Percentiles rank a stretch among this genome's conserved stretches.
phyloP scores from a whole-genome alignment of 1,140 invertebrate genomes.

The Drosophila parabipectinata region DNA sequence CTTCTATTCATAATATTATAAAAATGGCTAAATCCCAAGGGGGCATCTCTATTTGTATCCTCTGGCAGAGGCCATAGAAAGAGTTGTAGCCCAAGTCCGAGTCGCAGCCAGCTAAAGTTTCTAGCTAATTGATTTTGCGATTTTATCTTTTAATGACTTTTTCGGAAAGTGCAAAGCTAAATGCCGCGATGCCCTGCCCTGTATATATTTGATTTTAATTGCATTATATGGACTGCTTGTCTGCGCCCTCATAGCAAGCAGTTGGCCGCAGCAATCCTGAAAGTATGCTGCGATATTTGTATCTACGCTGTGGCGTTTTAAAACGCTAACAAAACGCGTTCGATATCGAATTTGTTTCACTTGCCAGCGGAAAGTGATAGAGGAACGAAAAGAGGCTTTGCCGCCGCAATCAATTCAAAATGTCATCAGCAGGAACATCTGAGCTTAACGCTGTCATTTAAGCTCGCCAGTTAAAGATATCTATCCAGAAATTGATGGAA shows the following conservation, averaged over 20 bases:
- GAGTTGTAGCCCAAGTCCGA: constrained; percentile 8
- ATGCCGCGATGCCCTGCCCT: constrained; percentile 14
- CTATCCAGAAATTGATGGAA: constrained; percentile 11
- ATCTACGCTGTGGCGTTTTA: constrained; percentile 4
- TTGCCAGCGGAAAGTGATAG: constrained; percentile 25
- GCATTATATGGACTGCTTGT: constrained; percentile 30
- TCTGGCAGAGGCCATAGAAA: constrained; percentile 8
- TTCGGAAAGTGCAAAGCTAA: constrained; percentile 60
- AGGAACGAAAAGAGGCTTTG: constrained; percentile 2
- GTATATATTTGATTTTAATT: constrained; percentile 61
- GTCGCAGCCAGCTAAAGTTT: constrained; percentile 64
- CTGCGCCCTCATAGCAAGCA: not conserved
- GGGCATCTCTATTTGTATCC: not conserved
- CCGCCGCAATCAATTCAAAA: constrained; percentile 11
- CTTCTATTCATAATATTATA: not conserved
- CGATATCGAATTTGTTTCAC: constrained; percentile 25
- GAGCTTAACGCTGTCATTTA: constrained; percentile 12
- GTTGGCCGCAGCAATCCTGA: constrained; percentile 5
- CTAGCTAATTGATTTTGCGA: constrained; percentile 81
- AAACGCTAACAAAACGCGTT: constrained; percentile 37
- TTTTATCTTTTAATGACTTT: constrained; percentile 83
- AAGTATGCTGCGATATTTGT: constrained; percentile 18
- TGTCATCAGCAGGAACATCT: constrained; percentile 15
- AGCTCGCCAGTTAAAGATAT: constrained; percentile 13
- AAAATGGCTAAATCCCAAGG: not conserved